A percentile compares a stretch with the other conserved stretches of the same genome.
These are phyloP conservation scores for Pterostichus niger DNA, from an alignment of 2,888 invertebrate species.

Conservation along the genomic window DNA sequence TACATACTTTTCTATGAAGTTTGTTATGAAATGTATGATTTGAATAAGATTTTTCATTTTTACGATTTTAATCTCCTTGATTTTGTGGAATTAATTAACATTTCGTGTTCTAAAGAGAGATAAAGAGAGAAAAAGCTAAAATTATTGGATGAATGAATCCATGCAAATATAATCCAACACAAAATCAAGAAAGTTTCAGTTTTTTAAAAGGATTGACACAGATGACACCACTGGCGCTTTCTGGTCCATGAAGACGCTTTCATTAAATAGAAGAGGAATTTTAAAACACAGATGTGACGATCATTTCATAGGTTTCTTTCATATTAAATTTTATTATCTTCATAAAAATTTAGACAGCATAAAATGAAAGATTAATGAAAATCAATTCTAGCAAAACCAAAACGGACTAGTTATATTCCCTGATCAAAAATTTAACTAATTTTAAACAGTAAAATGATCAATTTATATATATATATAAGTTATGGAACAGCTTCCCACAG, in stretches of 20 bases:
- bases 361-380: background rate
- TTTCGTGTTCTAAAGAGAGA: background rate
- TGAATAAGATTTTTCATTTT: background rate
- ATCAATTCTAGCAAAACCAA: background rate
- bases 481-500: too few species aligned
- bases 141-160: constrained; percentile 34
- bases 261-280: constrained; percentile 34
- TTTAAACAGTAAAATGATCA: too few species aligned
- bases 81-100: constrained; percentile 19
- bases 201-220: constrained; percentile 45
- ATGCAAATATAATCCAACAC: constrained; percentile 42
- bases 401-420: too few species aligned
- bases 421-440: too few species aligned
- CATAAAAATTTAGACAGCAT: background rate
- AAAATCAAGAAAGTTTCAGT: constrained; percentile 51
- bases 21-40: too few species aligned
- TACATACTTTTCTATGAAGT: too few species aligned
- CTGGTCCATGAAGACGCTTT: constrained; percentile 8
- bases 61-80: constrained; percentile 6
- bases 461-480: too few species aligned
- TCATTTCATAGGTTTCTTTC: constrained; percentile 22
- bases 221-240: constrained; percentile 21
- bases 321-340: too few species aligned
- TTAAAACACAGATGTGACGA: constrained; percentile 35
- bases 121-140: constrained; percentile 17